These are phyloP conservation scores for Rutpela maculata DNA, from an alignment of 2,888 invertebrate species.

Conservation along the genomic window DNA sequence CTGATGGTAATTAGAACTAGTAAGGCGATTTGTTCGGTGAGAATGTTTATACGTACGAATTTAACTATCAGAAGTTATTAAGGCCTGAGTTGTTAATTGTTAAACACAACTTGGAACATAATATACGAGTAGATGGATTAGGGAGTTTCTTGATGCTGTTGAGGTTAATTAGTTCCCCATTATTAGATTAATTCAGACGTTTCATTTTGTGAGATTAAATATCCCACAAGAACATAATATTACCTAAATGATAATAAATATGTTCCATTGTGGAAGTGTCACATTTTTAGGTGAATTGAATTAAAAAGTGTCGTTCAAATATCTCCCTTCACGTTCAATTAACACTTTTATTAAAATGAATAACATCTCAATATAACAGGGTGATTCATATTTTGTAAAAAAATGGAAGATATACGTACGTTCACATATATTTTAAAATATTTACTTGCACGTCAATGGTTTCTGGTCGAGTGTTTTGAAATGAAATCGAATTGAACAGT, in stretches of 20 bases:
- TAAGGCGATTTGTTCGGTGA: constrained; percentile 43
- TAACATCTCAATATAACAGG: too few relatives aligned
- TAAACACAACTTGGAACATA: constrained; percentile 26
- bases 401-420: too few relatives aligned
- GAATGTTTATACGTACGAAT: constrained; percentile 41
- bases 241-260: neutral
- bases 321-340: too few relatives aligned
- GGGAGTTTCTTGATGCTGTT: constrained; percentile 22
- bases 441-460: too few relatives aligned
- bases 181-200: constrained; percentile 19
- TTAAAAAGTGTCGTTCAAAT: too few relatives aligned
- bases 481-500: too few relatives aligned
- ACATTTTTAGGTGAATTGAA: too few relatives aligned
- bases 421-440: too few relatives aligned
- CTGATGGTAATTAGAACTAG: constrained; percentile 36
- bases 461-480: too few relatives aligned
- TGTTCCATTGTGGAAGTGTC: too few relatives aligned
- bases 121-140: constrained; percentile 20
- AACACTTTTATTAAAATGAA: too few relatives aligned
- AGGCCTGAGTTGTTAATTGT: constrained; percentile 28
- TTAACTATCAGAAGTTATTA: constrained; percentile 37
- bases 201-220: neutral
- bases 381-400: too few relatives aligned
- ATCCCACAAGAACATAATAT: neutral
- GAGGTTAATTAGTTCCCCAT: constrained; percentile 29